Conservation (phyloP, 2,888 invertebrate species). For the Idaea biselata region DNA sequence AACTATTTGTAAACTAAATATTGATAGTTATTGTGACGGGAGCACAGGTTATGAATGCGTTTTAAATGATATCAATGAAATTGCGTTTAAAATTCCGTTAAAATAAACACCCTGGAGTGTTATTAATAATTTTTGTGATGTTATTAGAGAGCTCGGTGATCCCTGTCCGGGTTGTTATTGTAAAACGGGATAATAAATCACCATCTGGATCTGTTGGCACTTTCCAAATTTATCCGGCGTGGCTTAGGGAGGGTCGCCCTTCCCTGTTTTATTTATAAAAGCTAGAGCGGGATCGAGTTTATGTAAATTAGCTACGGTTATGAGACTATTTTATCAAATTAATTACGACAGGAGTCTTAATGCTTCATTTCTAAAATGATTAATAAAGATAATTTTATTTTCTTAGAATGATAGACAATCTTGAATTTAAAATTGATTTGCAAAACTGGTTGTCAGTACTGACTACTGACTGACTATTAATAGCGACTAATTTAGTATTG, state of each 20-base stretch:
- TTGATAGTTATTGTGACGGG: background rate
- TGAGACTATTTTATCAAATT: background rate
- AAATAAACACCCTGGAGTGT: background rate
- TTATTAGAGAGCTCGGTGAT: constrained; percentile 1
- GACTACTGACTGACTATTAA: background rate
- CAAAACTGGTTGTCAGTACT: background rate
- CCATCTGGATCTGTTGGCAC: constrained; percentile 73
- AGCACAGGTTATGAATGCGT: background rate
- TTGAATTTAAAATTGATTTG: background rate
- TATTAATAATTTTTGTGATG: constrained; percentile 1
- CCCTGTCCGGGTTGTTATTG: constrained; percentile 46
- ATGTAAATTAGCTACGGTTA: background rate
- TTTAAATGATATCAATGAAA: background rate
- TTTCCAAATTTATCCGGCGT: constrained; percentile 66
- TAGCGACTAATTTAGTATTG: background rate
- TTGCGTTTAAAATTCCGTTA: background rate
- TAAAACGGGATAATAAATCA: constrained; percentile 77
- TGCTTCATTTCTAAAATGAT: constrained; percentile 4
- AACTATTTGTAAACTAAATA: background rate
- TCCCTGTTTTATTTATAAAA: constrained; percentile 1
- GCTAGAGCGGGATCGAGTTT: background rate
- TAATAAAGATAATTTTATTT: background rate
- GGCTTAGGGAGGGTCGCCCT: constrained; percentile 2
- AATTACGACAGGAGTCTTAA: background rate
- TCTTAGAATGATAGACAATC: background rate